Evolutionary conservation across 2,113 vertebrate genomes (phyloP).

Genomic region (Cyrtonyx montezumae): DNA sequence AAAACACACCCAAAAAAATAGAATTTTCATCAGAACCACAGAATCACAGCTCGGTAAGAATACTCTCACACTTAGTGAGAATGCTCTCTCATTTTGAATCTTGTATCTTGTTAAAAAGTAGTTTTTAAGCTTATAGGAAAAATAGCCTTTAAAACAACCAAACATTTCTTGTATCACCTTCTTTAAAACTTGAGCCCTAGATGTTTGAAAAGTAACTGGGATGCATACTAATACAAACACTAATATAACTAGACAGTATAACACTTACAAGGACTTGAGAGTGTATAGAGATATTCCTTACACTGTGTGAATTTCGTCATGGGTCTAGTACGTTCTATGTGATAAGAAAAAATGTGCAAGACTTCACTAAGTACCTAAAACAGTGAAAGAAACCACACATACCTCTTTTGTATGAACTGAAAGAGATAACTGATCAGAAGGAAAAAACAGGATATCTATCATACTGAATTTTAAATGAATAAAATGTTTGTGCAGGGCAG

Average conservation of each 20-base stretch:
- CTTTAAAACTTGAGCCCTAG: not conserved
- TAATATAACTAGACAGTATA: not conserved
- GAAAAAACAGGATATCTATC: constrained; percentile 19
- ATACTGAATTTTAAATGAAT: constrained; percentile 27
- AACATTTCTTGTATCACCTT: fast-evolving
- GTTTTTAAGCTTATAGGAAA: not conserved
- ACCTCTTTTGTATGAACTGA: not conserved
- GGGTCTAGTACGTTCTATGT: fast-evolving
- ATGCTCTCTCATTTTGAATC: not conserved
- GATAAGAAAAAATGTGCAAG: not conserved
- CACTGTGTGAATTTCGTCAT: fast-evolving
- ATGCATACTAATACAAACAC: not conserved
- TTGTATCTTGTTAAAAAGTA: not conserved
- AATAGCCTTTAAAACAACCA: not conserved
- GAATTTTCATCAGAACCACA: not conserved
- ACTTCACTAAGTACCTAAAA: not conserved
- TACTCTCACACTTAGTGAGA: too few species aligned
- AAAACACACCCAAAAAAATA: not conserved
- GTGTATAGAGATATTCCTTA: not conserved
- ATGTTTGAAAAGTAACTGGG: not conserved
- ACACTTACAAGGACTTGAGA: not conserved
- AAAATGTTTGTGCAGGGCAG: constrained; percentile 32
- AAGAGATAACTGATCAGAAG: not conserved
- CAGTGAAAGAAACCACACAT: not conserved
- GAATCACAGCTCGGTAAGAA: too few species aligned